Percentiles rank a stretch among this genome's conserved stretches.
Conservation (phyloP, 2,888 invertebrate species). For the Falcaria lacertinaria region DNA sequence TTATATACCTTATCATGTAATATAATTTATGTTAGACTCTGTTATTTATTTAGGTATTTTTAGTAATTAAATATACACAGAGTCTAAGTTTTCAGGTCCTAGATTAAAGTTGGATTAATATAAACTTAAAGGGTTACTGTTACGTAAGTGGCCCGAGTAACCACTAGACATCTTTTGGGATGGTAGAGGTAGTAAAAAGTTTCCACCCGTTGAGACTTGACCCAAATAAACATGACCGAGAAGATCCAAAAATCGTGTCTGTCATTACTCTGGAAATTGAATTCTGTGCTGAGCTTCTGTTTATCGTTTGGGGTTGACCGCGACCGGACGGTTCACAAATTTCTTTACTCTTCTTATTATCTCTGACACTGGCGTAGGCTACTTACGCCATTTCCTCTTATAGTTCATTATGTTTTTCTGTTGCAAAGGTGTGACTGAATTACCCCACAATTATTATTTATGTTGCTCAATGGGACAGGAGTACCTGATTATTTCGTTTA, state of each 20-base stretch:
- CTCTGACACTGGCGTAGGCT: slow-evolving; percentile 13
- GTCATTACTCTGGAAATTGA: slow-evolving; percentile 56
- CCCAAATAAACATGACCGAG: slow-evolving; percentile 59
- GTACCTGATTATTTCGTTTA: too few relatives aligned
- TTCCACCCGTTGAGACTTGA: slow-evolving; percentile 47
- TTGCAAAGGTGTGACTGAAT: too few relatives aligned
- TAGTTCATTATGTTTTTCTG: slow-evolving; percentile 6
- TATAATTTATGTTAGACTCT: too few relatives aligned
- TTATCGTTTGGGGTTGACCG: slow-evolving; percentile 35
- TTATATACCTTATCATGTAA: too few relatives aligned
- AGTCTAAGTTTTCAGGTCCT: too few relatives aligned
- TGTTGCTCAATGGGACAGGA: too few relatives aligned
- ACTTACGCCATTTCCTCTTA: slow-evolving; percentile 11
- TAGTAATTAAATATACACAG: too few relatives aligned
- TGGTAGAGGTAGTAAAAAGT: slow-evolving; percentile 49
- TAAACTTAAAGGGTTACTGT: too few relatives aligned
- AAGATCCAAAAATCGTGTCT: slow-evolving; percentile 44
- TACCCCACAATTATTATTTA: too few relatives aligned
- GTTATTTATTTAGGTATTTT: too few relatives aligned
- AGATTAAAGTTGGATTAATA: too few relatives aligned
- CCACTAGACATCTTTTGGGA: background rate
- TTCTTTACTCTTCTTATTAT: slow-evolving; percentile 27
- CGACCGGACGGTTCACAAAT: slow-evolving; percentile 31
- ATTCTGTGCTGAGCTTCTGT: slow-evolving; percentile 41
- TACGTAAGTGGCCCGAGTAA: too few relatives aligned